Base-by-base conservation (phyloP, 2,888 invertebrate species). In the Lasioglossum marginatum region DNA sequence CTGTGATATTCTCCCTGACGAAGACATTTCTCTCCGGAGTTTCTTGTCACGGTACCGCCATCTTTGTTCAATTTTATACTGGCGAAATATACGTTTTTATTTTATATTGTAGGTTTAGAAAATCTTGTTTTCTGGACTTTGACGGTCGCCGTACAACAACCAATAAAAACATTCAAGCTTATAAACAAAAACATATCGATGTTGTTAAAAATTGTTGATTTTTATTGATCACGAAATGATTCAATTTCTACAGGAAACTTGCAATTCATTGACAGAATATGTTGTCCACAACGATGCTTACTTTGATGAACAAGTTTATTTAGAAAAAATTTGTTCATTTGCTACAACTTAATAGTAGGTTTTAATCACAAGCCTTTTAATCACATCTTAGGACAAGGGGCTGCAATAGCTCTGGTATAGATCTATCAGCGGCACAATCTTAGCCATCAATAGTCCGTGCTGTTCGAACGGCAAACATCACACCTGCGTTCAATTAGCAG, bases 1-100 rank as follows among this genome's bases (percentile, higher is more conserved):
- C 66, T 34, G 8, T 10, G 66, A 66, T 66, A 66, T 66, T n/a
- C 52, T 66, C 34, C 66, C 34, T 66, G 66, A 66, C 66, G 34
- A 34, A 31, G 31, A 66, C 66, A 31, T 63, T 63, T 63, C 31
- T 16, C 34, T 19, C 3, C 34, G 19, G 8, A 19, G 34, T 31
- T 66, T 19, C 66, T 66, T 34, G 66, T 66, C 34, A 19, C 8
- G 23, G 34, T 19, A 34, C 1, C 23, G 66, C 34, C 5, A 34
- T 66, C 23, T 34, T 66, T 10, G 8, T 66, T 10, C 6, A 8
- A 8, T 31, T 34, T 66, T 10, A 8, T 34, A 16, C 27, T 31
- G 5, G 6, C 14, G 12, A 23, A 52, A 10, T 27, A 31, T n/a
- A 12, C 63, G 31, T 6, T 5, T 52, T 52, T n/a, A 52, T 52